phyloP scores from a whole-genome alignment of 2,797 vertebrate species.

The Gallinago nigripennis region DNA sequence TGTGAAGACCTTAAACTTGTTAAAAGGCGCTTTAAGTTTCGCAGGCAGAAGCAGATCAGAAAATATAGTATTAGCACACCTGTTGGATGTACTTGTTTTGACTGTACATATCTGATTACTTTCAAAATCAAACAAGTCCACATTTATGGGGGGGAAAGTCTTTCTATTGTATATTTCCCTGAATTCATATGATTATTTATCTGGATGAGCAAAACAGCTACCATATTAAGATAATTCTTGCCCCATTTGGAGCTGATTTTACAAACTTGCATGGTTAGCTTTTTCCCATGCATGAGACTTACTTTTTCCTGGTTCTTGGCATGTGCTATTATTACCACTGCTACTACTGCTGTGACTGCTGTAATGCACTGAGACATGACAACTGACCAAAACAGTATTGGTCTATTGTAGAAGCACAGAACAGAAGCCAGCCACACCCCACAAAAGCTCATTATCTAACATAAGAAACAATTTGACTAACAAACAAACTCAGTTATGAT shows the following conservation, averaged over 20 bases:
- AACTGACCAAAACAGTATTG: not conserved
- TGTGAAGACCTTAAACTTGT: not conserved
- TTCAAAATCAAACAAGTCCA: not conserved
- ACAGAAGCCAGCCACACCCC: accelerated
- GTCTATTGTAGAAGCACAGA: not conserved
- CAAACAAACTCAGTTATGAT: not conserved
- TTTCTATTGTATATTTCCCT: not conserved
- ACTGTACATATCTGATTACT: not conserved
- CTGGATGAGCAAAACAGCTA: not conserved
- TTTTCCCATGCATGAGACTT: not conserved
- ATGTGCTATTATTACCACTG: not conserved
- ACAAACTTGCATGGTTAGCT: not conserved
- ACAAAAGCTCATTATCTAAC: not conserved
- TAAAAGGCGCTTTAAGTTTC: not conserved
- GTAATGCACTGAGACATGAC: accelerated
- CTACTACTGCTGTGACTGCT: not conserved
- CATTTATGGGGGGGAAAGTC: accelerated
- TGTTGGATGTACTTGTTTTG: not conserved
- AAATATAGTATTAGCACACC: not conserved
- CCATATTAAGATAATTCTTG: not conserved
- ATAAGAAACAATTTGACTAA: not conserved
- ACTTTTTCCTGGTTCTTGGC: not conserved
- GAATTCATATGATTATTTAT: not conserved
- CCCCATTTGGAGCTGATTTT: not conserved
- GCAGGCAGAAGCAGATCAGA: not conserved